Base-by-base conservation (phyloP, 2,888 invertebrate species). In the Ptilodon capucinus region DNA sequence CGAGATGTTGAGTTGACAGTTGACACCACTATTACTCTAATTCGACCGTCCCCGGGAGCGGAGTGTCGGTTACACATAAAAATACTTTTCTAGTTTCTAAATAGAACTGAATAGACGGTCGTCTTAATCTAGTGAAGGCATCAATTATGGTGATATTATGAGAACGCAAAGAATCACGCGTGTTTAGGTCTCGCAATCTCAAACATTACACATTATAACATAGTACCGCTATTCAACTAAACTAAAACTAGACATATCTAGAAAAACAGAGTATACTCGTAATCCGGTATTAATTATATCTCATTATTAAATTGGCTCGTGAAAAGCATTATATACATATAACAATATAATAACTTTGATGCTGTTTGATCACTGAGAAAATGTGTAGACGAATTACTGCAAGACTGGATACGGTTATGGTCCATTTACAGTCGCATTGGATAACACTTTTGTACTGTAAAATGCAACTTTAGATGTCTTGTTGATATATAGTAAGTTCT, bases 301-400 rank as follows among this genome's bases (percentile, higher is more conserved):
- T 63, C 40, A 60, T 65, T 65, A 72, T 72, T 71, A 64, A 71
- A 77, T 72, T 73, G 74, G 76, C 71, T 73, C 67, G 56, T 67
- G 68, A 71, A 54, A 80, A 79, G 74, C 89, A 81, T 85, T 90
- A 90, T 90, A 89, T 90, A 89, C 90, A 90, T 81, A 89, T 78
- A 88, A 83, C 76, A 78, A 79, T 74, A 78, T 68, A 69, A 68
- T 72, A 58, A 69, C 68, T 64, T 66, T 60, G 50, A 51, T 57
- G 48, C 49, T 51, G 54, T 55, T 63, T 62, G 18, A 36, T 44
- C 44, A 42, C 53, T 51, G 54, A 60, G 25, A 48, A 48, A 44
- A 11, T 38, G 34, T 46, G 52, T 47, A 51, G 57, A 48, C 42
- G 42, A 60, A 55, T 63, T 64, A 72, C 74, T 74, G 69, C 74